A percentile compares a stretch with the other conserved stretches of the same genome.
Evolutionary conservation across 2,888 invertebrate genomes (phyloP).

Genomic region (Rhorus exstirpatorius): DNA sequence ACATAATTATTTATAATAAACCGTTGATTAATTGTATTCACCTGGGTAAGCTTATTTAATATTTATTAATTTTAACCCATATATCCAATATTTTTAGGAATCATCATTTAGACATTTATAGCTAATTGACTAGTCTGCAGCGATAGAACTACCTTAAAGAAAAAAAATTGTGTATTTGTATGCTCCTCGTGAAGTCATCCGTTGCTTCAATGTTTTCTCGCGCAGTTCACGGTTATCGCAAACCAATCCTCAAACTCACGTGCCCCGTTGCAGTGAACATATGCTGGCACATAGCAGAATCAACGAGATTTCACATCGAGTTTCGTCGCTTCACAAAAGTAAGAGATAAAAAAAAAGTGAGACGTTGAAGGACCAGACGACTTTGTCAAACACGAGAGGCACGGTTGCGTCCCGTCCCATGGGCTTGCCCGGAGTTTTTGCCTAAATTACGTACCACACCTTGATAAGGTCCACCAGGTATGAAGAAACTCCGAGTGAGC

Average conservation of each 20-base stretch:
- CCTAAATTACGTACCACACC: no score
- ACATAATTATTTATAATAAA: no score
- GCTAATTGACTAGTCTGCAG: no score
- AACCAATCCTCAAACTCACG: background rate
- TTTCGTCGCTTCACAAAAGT: conserved; percentile 62
- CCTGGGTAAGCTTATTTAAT: no score
- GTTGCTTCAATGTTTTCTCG: conserved; percentile 13
- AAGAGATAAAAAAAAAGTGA: conserved; percentile 48
- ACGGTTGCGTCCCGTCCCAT: conserved; percentile 25
- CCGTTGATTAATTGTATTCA: no score
- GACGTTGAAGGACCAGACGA: conserved; percentile 10
- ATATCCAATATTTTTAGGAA: no score
- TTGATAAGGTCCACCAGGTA: no score
- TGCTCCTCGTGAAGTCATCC: background rate
- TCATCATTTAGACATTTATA: no score
- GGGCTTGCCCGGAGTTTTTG: background rate
- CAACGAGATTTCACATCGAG: conserved; percentile 73
- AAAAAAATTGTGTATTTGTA: no score
- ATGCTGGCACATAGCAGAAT: conserved; percentile 42
- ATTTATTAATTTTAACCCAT: no score
- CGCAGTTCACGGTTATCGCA: background rate
- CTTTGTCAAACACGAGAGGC: conserved; percentile 48
- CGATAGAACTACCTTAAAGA: no score
- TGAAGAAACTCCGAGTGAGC: no score
- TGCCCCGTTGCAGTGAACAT: background rate